Evolutionary conservation across 2,888 invertebrate genomes (phyloP).

Genomic region (Strigamia maritima): DNA sequence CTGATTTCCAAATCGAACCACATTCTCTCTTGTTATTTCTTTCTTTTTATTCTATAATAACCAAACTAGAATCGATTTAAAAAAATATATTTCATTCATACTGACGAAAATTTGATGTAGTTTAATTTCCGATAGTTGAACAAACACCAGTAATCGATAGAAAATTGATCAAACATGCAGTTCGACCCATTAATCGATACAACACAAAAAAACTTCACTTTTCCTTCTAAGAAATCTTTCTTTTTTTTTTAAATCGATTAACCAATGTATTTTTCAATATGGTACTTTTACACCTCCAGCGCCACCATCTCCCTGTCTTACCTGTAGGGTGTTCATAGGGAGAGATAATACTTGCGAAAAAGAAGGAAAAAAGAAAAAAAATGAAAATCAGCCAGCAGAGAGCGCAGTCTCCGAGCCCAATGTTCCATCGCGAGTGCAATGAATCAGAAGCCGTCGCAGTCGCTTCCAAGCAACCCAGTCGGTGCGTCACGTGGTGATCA

Average conservation of each 20-base stretch:
- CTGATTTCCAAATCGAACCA: background rate
- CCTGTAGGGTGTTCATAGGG: background rate
- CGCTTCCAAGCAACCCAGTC: conserved; percentile 7
- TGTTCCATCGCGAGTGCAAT: conserved; percentile 6
- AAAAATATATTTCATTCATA: background rate
- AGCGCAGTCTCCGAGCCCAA: conserved; percentile 6
- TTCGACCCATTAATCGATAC: conserved; percentile 14
- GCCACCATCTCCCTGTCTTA: conserved; percentile 23
- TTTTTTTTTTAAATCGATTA: conserved; percentile 34
- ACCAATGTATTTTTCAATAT: background rate
- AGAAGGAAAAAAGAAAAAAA: background rate
- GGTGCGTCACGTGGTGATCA: conserved; percentile 6
- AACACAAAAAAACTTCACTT: background rate
- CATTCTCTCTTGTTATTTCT: background rate
- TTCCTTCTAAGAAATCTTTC: background rate
- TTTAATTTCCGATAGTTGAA: conserved; percentile 4
- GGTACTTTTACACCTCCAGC: background rate
- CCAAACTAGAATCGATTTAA: background rate
- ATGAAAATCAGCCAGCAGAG: background rate
- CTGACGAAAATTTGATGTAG: background rate
- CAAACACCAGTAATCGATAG: background rate
- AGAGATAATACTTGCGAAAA: background rate
- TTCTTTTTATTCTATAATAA: no score
- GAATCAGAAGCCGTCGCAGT: conserved; percentile 18
- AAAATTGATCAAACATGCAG: background rate